A percentile compares a stretch with the other conserved stretches of the same genome.
Evolutionary conservation across 2,113 vertebrate species (phyloP).

Genomic region (Percopsis transmontana): DNA sequence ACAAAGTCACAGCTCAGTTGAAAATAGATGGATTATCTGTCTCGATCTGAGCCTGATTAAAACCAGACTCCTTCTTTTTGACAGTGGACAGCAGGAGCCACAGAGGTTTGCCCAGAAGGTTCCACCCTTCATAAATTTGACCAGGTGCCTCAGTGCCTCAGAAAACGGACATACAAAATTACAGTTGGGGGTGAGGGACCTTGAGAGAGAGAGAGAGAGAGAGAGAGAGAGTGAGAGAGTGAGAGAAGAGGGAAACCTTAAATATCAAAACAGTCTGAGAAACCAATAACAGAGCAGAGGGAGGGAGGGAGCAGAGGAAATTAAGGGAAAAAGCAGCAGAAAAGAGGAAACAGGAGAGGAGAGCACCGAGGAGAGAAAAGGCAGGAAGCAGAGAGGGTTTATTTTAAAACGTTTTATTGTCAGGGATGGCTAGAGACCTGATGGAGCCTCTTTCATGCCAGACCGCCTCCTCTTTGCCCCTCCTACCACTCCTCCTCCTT

Average conservation of each 20-base stretch:
- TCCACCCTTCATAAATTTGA: not conserved
- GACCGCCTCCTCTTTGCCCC: conserved; percentile 52
- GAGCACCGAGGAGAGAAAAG: not conserved
- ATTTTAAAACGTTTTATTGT: no score
- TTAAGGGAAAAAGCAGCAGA: not conserved
- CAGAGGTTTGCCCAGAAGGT: no score
- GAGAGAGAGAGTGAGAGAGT: not conserved
- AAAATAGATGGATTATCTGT: no score
- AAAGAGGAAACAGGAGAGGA: not conserved
- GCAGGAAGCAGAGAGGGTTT: conserved; percentile 1
- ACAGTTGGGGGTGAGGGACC: conserved; percentile 12
- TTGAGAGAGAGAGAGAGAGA: not conserved
- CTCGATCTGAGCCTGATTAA: no score
- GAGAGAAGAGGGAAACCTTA: not conserved
- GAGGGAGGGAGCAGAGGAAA: not conserved
- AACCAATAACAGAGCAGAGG: not conserved
- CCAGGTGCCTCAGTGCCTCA: not conserved
- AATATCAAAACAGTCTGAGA: not conserved
- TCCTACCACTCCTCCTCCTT: conserved; percentile 43
- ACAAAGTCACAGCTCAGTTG: no score
- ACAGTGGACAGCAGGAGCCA: no score
- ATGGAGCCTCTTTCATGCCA: conserved; percentile 55
- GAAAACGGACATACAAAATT: no score
- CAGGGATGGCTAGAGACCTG: conserved; percentile 39
- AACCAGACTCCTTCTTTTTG: no score